Conservation (phyloP, 2,888 invertebrate species). For the Eretmocerus hayati region DNA sequence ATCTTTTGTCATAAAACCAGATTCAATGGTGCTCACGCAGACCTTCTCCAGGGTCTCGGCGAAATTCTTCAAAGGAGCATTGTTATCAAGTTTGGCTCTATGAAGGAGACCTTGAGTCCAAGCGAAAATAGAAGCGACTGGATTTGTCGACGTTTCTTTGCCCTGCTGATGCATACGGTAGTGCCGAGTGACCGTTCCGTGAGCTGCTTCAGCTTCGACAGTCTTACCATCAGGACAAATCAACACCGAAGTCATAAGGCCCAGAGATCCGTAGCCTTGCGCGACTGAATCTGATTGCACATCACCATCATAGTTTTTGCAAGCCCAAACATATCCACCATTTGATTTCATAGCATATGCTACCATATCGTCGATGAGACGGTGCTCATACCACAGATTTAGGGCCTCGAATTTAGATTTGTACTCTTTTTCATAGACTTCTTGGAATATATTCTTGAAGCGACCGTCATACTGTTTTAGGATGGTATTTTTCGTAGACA, state of each 20-base stretch:
- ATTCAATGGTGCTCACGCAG: constrained; percentile 91
- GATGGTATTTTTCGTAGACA: constrained; percentile 96
- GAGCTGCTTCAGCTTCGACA: constrained; percentile 96
- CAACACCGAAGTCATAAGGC: constrained; percentile 96
- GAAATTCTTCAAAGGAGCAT: constrained; percentile 67
- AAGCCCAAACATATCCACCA: constrained; percentile 99
- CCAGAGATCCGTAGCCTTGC: constrained; percentile 92
- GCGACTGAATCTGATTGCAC: constrained; percentile 98
- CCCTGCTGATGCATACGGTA: constrained; percentile 86
- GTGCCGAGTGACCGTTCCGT: constrained; percentile 93
- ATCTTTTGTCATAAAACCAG: constrained; percentile 96
- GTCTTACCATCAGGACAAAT: constrained; percentile 97
- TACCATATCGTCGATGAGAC: constrained; percentile 98
- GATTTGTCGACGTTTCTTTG: constrained; percentile 97
- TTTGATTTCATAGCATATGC: constrained; percentile 96
- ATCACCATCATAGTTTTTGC: constrained; percentile 99
- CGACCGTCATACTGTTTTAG: constrained; percentile 93
- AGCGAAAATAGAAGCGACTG: constrained; percentile 98
- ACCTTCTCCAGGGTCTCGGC: constrained; percentile 82
- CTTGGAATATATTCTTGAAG: constrained; percentile 96
- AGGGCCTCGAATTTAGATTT: constrained; percentile 75
- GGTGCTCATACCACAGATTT: constrained; percentile 95
- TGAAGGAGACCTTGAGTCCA: constrained; percentile 94
- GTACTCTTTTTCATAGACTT: constrained; percentile 85
- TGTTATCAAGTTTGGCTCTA: constrained; percentile 88